Percentiles rank a stretch among this genome's conserved stretches.
phyloP scores from a whole-genome alignment of 2,113 vertebrate genomes.

The Prochilodus magdalenae region DNA sequence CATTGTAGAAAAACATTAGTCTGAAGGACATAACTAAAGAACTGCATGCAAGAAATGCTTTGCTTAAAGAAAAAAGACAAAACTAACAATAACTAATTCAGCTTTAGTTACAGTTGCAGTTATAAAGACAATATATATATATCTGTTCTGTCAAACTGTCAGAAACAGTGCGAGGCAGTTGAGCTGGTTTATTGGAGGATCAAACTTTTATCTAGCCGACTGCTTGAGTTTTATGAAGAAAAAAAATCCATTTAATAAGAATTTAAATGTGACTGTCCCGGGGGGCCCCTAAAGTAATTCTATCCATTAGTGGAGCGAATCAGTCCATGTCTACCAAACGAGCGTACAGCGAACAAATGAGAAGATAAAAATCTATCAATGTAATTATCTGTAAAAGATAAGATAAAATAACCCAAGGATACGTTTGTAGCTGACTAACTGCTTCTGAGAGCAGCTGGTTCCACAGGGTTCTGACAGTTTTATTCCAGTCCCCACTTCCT shows the following conservation, averaged over 20 bases:
- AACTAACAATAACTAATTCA: too few relatives aligned
- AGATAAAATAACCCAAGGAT: neutral
- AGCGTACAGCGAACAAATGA: neutral
- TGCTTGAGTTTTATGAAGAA: neutral
- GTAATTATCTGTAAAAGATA: neutral
- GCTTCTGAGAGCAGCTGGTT: neutral
- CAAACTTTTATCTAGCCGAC: neutral
- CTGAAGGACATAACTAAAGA: too few relatives aligned
- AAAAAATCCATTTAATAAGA: neutral
- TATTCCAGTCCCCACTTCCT: neutral
- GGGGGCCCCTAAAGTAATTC: neutral
- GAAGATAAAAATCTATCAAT: neutral
- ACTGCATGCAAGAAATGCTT: too few relatives aligned
- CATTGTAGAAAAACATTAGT: too few relatives aligned
- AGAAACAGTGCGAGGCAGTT: neutral
- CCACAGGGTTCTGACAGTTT: neutral
- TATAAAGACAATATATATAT: too few relatives aligned
- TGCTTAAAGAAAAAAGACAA: too few relatives aligned
- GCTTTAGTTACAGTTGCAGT: too few relatives aligned
- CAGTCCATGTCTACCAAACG: neutral
- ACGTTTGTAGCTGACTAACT: neutral
- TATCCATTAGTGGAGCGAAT: neutral
- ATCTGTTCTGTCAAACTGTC: too few relatives aligned
- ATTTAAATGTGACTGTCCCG: neutral
- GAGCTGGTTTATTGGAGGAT: neutral